Conservation (phyloP, 2,113 vertebrate genomes). For the Psilopsiagon aymara region DNA sequence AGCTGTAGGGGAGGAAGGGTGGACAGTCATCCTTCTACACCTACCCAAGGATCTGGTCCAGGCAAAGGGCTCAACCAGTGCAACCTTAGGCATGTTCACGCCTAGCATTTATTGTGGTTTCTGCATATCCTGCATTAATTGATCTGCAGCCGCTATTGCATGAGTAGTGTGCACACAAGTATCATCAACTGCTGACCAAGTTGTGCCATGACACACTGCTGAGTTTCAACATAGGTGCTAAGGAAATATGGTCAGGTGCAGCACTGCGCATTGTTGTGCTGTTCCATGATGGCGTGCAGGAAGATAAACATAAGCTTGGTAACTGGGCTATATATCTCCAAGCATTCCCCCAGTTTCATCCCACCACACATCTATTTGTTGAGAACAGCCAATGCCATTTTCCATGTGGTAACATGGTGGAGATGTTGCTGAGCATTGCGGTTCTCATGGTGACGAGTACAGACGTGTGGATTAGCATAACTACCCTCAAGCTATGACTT, state of each 20-base stretch:
- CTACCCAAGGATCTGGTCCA: background rate
- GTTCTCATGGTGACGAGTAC: background rate
- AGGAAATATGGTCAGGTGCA: background rate
- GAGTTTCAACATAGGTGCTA: rapidly evolving
- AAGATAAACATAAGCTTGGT: background rate
- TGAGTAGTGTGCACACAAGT: background rate
- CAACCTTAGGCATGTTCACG: background rate
- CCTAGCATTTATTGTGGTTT: background rate
- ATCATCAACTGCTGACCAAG: background rate
- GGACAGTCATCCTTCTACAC: background rate
- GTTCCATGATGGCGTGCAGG: background rate
- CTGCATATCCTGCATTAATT: background rate
- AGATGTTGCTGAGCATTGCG: background rate
- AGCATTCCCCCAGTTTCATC: background rate
- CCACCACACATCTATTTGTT: background rate
- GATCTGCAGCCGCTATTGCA: background rate
- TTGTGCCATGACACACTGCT: rapidly evolving
- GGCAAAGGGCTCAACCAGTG: background rate
- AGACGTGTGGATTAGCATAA: background rate
- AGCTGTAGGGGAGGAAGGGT: background rate
- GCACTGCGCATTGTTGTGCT: background rate
- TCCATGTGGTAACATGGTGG: background rate
- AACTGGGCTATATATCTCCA: background rate
- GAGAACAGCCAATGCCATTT: background rate
- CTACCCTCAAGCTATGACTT: background rate